Percentiles rank a stretch among this genome's conserved stretches.
These are phyloP conservation scores for Hepsetus odoe DNA, from an alignment of 2,113 vertebrate species.

Conservation along the genomic window DNA sequence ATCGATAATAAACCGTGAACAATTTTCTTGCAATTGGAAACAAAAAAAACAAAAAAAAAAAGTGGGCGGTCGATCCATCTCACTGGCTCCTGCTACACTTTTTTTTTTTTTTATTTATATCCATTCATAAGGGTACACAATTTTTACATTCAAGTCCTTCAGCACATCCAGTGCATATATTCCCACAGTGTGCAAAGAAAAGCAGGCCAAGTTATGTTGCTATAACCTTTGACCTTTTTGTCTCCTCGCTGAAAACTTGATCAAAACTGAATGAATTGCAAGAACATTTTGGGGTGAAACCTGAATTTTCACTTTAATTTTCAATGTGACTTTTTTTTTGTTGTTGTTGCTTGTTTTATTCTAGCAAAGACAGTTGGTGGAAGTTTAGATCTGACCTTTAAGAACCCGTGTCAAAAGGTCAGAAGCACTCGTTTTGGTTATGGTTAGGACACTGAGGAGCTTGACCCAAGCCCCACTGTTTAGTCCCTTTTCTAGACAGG, in stretches of 20 bases:
- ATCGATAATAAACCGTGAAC: not conserved
- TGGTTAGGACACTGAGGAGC: constrained; percentile 19
- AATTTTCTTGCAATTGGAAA: too few relatives aligned
- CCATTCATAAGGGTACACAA: not conserved
- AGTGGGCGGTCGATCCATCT: not conserved
- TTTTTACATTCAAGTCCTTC: not conserved
- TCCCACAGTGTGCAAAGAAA: not conserved
- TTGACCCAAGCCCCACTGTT: constrained; percentile 16
- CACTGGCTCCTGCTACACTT: not conserved
- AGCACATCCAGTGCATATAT: not conserved
- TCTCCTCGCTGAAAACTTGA: not conserved
- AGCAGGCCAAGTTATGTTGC: not conserved
- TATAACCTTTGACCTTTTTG: not conserved
- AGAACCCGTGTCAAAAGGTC: constrained; percentile 22
- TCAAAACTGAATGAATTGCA: not conserved
- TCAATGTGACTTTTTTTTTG: not conserved
- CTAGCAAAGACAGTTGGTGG: not conserved
- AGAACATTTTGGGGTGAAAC: constrained; percentile 4
- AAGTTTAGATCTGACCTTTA: constrained; percentile 13
- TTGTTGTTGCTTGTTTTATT: constrained; percentile 11
- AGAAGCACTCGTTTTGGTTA: constrained; percentile 37
- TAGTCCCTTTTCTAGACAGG: constrained; percentile 12
- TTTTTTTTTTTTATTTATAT: not conserved
- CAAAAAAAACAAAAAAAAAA: not conserved
- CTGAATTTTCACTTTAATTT: constrained; percentile 1